A percentile compares a stretch with the other conserved stretches of the same genome.
phyloP scores from a whole-genome alignment of 2,797 vertebrate species.

The Mormyrops boulengeri region DNA sequence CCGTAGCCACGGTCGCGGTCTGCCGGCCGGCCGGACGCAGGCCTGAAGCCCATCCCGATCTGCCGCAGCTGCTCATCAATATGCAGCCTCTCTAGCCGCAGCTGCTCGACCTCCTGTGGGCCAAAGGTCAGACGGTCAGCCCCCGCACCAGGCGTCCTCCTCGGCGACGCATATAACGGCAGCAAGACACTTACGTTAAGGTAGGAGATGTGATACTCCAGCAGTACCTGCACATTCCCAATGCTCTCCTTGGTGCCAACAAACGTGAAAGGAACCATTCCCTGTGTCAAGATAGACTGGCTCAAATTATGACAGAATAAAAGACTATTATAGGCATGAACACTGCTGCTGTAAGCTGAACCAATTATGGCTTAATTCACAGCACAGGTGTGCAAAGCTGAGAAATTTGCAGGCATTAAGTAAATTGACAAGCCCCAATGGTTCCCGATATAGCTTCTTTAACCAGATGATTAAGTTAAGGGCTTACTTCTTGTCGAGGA shows the following conservation, averaged over 20 bases:
- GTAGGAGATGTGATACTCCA: constrained; percentile 97
- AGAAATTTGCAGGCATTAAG: not conserved
- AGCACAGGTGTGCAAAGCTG: not conserved
- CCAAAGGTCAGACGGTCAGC: not conserved
- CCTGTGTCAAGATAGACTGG: constrained; percentile 62
- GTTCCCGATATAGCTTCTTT: constrained; percentile 25
- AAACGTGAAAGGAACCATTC: constrained; percentile 97
- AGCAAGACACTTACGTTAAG: constrained; percentile 75
- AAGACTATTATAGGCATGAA: constrained; percentile 5
- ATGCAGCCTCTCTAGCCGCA: constrained; percentile 90
- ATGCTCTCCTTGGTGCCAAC: constrained; percentile 98
- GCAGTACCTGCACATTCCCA: constrained; percentile 88
- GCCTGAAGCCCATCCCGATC: constrained; percentile 88
- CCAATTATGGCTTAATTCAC: not conserved
- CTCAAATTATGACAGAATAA: constrained; percentile 14
- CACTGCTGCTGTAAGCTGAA: not conserved
- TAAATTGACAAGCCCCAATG: constrained; percentile 31
- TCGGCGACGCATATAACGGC: not conserved
- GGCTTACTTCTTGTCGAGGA: constrained; percentile 87
- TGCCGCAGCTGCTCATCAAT: constrained; percentile 94
- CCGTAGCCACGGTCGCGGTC: constrained; percentile 77
- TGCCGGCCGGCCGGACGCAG: constrained; percentile 61
- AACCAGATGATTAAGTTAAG: constrained; percentile 1
- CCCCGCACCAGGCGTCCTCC: not conserved
- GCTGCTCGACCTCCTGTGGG: constrained; percentile 86